Base-by-base conservation (phyloP, 2,888 invertebrate species). In the Dorcus hopei region DNA sequence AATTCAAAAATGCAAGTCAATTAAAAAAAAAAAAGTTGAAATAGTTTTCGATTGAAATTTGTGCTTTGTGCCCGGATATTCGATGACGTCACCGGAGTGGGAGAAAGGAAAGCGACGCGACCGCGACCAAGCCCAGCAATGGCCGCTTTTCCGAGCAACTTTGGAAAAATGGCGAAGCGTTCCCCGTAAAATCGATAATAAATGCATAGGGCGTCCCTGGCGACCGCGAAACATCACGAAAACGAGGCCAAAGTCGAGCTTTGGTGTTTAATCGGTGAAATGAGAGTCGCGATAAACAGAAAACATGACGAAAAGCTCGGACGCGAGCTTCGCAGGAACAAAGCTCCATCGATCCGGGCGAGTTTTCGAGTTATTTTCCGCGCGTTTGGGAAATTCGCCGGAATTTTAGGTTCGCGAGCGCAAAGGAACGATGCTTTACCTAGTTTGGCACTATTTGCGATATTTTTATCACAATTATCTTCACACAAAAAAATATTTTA, bases 401-500 rank as follows among this genome's bases (percentile, higher is more conserved):
- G 45, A 53, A 40, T 26, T 50, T 38, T 40, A 26, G 1, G 16
- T 33, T 40, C 23, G 14, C 14, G 11, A 43, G 51, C 55, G 41
- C 3, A 42, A n/a, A 14, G 26, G 47, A 56, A 48, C n/a, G 14
- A 50, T 40, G 42, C 55, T 64, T 77, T 78, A 79, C 78, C 78
- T 78, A 74, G 77, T 78, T 79, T 79, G 78, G 79, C 78, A 78
- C 78, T 69, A 77, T 76, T 76, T 74, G 69, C 72, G 75, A 75
- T 74, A 75, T 75, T 57, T 74, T 74, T 78, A 78, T 78, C 79
- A 79, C 77, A 79, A 79, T 75, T 65, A 73, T 72, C 69, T 76
- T 77, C 75, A 78, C 77, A 61, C 77, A 68, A 68, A 65, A 65
- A 73, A 70, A 71, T 68, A 67, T 71, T 74, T 70, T 66, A 65